Evolutionary conservation across 2,888 invertebrate genomes (phyloP), one percentile per base, ranked within the genome.

Genomic region (Dryococelus australis): DNA sequence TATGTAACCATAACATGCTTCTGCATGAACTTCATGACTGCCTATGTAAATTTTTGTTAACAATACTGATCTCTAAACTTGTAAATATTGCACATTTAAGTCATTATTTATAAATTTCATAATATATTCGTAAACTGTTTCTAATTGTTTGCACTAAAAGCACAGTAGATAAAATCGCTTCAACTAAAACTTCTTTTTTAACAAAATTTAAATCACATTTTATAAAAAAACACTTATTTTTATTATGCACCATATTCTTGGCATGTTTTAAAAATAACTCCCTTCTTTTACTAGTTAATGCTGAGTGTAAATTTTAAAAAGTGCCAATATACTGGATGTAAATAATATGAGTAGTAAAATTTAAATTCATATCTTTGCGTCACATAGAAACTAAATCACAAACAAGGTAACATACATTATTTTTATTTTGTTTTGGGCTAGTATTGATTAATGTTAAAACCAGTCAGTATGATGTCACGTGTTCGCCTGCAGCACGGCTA

Each of bases 161-260:
- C 65, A 65, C 65, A 65, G 65, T 65, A 65, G 65, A 65, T 65
- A n/a, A n/a, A 65, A 65, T 35, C 0, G 65, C 65, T 65, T 65
- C 65, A 24, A 24, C 8, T 65, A 65, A 65, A 65, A n/a, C 65
- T 65, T 65, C n/a, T 65, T 24, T 65, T 65, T 10, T 65, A 65
- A 65, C 20, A 65, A 65, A 65, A 8, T 65, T n/a, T n/a, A 65
- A 65, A 65, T 3, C 8, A 65, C n/a, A 65, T 24, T 16, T 65
- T n/a, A 16, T n/a, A n/a, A 65, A 51, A 65, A 65, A 16, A 65
- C 65, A 65, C 65, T n/a, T 65, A 16, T 65, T 65, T 65, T 16
- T 65, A 65, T n/a, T 65, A 65, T 65, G 65, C 65, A 65, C 65
- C 65, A 65, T n/a, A 24, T 65, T 65, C n/a, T 65, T 65, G 65